Conservation (phyloP, 1,140 invertebrate species). For the Homalodisca vitripennis region DNA sequence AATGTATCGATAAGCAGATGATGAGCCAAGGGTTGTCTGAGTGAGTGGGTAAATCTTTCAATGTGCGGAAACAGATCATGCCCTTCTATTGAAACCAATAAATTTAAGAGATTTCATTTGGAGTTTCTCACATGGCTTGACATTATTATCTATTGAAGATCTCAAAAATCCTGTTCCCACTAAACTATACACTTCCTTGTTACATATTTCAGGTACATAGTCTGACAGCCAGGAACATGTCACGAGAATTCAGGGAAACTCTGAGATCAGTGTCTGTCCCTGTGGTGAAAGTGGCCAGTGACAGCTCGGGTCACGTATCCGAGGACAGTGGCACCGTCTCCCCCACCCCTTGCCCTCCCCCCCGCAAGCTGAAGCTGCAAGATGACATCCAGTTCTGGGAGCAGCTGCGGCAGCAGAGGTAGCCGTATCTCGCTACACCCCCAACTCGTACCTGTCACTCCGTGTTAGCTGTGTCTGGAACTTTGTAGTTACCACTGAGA, state of each 20-base stretch:
- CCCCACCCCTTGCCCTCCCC: slow-evolving; percentile 19
- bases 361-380: slow-evolving; percentile 2
- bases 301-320: slow-evolving; percentile 32
- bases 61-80: too few relatives aligned
- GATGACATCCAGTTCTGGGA: slow-evolving; percentile 31
- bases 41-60: too few relatives aligned
- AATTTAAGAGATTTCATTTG: too few relatives aligned
- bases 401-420: slow-evolving; percentile 8
- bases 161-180: neutral
- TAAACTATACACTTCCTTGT: too few relatives aligned
- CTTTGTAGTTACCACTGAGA: too few relatives aligned
- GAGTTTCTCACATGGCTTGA: neutral
- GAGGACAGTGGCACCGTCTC: slow-evolving; percentile 36
- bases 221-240: slow-evolving; percentile 76
- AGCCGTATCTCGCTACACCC: neutral
- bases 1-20: too few relatives aligned
- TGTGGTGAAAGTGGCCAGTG: neutral
- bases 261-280: slow-evolving; percentile 47
- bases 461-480: too few relatives aligned
- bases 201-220: slow-evolving; percentile 65
- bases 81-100: too few relatives aligned
- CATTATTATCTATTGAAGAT: neutral
- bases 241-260: slow-evolving; percentile 70
- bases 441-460: neutral
- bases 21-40: too few relatives aligned